These are phyloP conservation scores for Macrobrachium nipponense DNA, from an alignment of 1,140 invertebrate genomes.

Conservation along the genomic window DNA sequence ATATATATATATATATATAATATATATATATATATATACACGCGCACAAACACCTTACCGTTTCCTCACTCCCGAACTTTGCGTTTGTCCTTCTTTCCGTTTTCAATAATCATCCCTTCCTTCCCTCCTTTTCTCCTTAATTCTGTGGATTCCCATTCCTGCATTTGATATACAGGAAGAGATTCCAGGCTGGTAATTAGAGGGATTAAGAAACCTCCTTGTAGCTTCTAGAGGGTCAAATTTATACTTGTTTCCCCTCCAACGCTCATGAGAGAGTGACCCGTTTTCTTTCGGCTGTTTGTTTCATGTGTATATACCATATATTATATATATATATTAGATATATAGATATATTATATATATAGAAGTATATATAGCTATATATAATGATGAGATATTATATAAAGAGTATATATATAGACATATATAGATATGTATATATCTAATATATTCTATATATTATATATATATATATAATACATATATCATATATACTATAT, in stretches of 20 bases:
- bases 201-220: too few relatives aligned
- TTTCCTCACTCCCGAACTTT: background rate
- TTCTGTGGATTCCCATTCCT: background rate
- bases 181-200: too few relatives aligned
- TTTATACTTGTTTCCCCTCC: too few relatives aligned
- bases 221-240: too few relatives aligned
- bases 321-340: conserved; percentile 21
- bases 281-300: too few relatives aligned
- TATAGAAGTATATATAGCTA: background rate
- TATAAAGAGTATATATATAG: conserved; percentile 20
- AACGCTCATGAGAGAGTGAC: too few relatives aligned
- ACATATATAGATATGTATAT: conserved; percentile 8
- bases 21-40: background rate
- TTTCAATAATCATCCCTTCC: background rate
- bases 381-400: background rate
- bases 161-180: too few relatives aligned
- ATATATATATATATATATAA: background rate
- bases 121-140: background rate
- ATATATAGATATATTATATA: background rate
- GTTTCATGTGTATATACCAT: too few relatives aligned
- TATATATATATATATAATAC: background rate
- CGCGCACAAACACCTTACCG: background rate
- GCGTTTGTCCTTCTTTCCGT: too few relatives aligned
- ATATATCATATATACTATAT: background rate
- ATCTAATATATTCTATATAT: background rate